Percentiles rank a stretch among this genome's conserved stretches.
phyloP scores from a whole-genome alignment of 2,888 invertebrate species.

The Cheilosia pagana region DNA sequence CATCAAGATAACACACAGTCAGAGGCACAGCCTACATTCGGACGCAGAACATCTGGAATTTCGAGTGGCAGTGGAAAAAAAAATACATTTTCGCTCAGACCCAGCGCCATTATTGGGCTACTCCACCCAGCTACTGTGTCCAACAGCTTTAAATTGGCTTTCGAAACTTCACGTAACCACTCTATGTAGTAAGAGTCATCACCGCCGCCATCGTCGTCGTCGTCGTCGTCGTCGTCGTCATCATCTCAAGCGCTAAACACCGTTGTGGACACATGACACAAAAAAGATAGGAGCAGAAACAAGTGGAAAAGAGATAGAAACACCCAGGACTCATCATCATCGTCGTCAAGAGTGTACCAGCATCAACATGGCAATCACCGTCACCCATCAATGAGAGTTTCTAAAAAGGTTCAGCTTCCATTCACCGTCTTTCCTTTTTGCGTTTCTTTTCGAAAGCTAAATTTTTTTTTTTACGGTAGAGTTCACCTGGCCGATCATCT shows the following conservation, averaged over 20 bases:
- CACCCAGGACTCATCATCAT: slow-evolving; percentile 72
- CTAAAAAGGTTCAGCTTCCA: slow-evolving; percentile 59
- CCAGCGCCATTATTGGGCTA: slow-evolving; percentile 55
- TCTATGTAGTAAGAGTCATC: slow-evolving; percentile 65
- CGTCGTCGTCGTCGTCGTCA: slow-evolving; percentile 54
- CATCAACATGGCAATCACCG: slow-evolving; percentile 69
- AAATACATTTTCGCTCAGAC: slow-evolving; percentile 34
- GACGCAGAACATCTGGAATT: slow-evolving; percentile 54
- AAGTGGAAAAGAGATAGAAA: slow-evolving; percentile 74
- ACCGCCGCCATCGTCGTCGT: slow-evolving; percentile 20
- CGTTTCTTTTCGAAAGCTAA: slow-evolving; percentile 29
- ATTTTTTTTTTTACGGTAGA: slow-evolving; percentile 47
- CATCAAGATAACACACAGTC: slow-evolving; percentile 55
- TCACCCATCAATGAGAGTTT: slow-evolving; percentile 59
- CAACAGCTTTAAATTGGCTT: slow-evolving; percentile 59
- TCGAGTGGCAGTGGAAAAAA: slow-evolving; percentile 37
- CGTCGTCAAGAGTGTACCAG: slow-evolving; percentile 37
- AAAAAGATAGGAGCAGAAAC: slow-evolving; percentile 43
- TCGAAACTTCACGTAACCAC: slow-evolving; percentile 71
- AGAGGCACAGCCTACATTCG: slow-evolving; percentile 31
- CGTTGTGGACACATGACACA: slow-evolving; percentile 73
- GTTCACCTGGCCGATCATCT: slow-evolving; percentile 70
- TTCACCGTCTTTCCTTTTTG: slow-evolving; percentile 42
- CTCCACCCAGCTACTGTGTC: slow-evolving; percentile 57
- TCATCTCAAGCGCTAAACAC: slow-evolving; percentile 71